Evolutionary conservation across 2,797 vertebrate species (phyloP).

Genomic region (Tragopan temminckii): DNA sequence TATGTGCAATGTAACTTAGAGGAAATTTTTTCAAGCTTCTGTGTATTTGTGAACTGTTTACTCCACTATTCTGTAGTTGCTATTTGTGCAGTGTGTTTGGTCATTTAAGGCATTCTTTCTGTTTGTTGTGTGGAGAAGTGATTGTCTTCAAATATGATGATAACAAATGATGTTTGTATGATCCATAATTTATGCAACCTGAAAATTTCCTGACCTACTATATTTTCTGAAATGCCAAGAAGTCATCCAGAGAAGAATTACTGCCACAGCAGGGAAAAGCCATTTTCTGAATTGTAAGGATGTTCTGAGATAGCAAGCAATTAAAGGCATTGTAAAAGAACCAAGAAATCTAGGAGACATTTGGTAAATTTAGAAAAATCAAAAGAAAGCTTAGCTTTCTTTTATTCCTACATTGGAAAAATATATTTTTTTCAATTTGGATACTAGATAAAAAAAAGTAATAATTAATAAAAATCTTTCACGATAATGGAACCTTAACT

Average conservation of each 20-base stretch:
- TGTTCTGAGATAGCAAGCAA: background rate
- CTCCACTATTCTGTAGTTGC: background rate
- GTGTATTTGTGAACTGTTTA: background rate
- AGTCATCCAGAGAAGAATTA: background rate
- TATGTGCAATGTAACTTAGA: background rate
- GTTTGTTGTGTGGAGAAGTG: background rate
- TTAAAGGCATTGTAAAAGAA: background rate
- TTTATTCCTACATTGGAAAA: background rate
- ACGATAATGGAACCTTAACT: background rate
- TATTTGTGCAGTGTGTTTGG: background rate
- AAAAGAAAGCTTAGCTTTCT: background rate
- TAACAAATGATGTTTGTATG: background rate
- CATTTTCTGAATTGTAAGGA: background rate
- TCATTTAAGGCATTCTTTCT: background rate
- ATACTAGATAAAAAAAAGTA: background rate
- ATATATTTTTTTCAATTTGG: background rate
- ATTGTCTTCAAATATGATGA: background rate
- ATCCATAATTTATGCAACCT: background rate
- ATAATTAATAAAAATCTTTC: background rate
- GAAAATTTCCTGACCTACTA: background rate
- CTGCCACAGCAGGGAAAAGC: background rate
- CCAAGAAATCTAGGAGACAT: background rate
- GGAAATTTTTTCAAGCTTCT: background rate
- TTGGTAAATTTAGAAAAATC: background rate
- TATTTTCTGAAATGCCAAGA: background rate